phyloP scores from a whole-genome alignment of 1,140 invertebrate species.

The Drosophila erecta region DNA sequence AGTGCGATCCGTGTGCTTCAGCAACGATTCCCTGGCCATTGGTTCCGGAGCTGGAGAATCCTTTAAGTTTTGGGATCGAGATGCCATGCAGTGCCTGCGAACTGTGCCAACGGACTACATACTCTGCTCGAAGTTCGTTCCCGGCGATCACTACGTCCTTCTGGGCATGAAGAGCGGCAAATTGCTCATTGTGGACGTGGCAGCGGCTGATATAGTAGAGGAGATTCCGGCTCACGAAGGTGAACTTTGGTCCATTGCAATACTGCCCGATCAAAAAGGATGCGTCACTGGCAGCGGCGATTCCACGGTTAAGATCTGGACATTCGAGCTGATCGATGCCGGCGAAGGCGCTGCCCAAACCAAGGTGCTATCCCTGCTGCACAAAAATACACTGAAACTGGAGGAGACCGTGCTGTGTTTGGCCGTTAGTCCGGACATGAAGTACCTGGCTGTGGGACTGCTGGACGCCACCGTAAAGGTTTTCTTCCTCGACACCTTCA shows the following conservation, averaged over 20 bases:
- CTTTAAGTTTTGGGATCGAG: constrained; percentile 97
- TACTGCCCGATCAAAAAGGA: constrained; percentile 92
- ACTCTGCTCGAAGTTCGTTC: constrained; percentile 92
- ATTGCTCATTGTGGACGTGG: constrained; percentile 95
- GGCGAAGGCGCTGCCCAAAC: constrained; percentile 75
- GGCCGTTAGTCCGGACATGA: constrained; percentile 93
- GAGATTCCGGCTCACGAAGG: constrained; percentile 91
- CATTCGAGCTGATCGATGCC: constrained; percentile 91
- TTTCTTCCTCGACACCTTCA: constrained; percentile 97
- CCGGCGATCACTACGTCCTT: constrained; percentile 96
- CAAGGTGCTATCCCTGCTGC: constrained; percentile 91
- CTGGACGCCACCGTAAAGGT: constrained; percentile 98
- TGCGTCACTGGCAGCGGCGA: constrained; percentile 95
- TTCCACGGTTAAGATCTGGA: constrained; percentile 97
- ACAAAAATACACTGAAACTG: constrained; percentile 92
- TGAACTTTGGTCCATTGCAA: constrained; percentile 91
- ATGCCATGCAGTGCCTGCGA: constrained; percentile 91
- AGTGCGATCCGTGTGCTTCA: constrained; percentile 94
- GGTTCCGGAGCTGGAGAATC: constrained; percentile 94
- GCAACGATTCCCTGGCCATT: constrained; percentile 94
- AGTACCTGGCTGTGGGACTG: constrained; percentile 95
- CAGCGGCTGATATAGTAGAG: constrained; percentile 91
- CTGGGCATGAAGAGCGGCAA: constrained; percentile 95
- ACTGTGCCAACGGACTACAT: constrained; percentile 90
- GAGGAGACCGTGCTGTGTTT: constrained; percentile 95